A percentile compares a stretch with the other conserved stretches of the same genome.
These are phyloP conservation scores for Phrynocephalus forsythii DNA, from an alignment of 2,797 vertebrate species.

Conservation along the genomic window DNA sequence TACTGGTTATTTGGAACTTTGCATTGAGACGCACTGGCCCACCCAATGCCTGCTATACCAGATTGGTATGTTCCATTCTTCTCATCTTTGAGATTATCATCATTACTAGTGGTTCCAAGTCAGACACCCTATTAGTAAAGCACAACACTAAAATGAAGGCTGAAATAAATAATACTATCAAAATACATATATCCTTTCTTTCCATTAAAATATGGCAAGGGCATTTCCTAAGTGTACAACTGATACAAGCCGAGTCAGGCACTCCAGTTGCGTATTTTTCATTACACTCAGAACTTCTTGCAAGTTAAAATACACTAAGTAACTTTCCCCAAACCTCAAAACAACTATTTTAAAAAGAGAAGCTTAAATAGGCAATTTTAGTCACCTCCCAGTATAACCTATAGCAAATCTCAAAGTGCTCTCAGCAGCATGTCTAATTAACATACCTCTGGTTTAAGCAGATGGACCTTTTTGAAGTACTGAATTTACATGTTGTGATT, in stretches of 20 bases:
- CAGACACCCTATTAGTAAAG: constrained; percentile 2
- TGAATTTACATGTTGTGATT: constrained; percentile 42
- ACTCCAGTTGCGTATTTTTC: constrained; percentile 64
- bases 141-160: background rate
- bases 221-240: constrained; percentile 50
- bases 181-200: constrained; percentile 30
- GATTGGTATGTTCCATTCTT: constrained; percentile 5
- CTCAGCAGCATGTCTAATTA: background rate
- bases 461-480: constrained; percentile 16
- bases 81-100: constrained; percentile 23
- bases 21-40: constrained; percentile 30
- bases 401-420: constrained; percentile 48
- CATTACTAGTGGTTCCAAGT: background rate
- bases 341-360: constrained; percentile 46
- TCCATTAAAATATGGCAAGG: constrained; percentile 45
- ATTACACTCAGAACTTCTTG: constrained; percentile 63
- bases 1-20: constrained; percentile 9
- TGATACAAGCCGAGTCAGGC: constrained; percentile 59
- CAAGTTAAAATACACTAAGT: constrained; percentile 47
- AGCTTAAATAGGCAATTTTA: constrained; percentile 41
- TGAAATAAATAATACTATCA: constrained; percentile 20
- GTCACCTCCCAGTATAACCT: constrained; percentile 51
- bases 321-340: constrained; percentile 52
- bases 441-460: background rate
- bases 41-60: constrained; percentile 47